Base-by-base conservation (phyloP, 2,797 vertebrate genomes). In the Epinephelus awoara region DNA sequence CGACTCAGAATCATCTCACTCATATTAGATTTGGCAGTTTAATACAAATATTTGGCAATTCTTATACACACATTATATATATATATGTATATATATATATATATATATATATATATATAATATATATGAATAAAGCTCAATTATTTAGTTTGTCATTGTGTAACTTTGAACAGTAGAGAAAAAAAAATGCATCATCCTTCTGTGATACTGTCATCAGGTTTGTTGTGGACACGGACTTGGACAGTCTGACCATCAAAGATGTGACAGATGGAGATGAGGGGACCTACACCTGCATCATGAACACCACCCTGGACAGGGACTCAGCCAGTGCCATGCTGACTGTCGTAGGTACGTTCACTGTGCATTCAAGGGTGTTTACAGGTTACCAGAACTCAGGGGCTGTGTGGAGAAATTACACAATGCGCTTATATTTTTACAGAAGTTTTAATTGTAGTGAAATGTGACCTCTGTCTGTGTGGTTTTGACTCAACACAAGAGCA, bases 301-400 rank as follows among this genome's bases (percentile, higher is more conserved):
- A 97, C 93, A 99, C 98, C 40, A 96, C 96, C 13, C 93, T 99
- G 93, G 98, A 99, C 94, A 95, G 89, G 17, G 98, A 97, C 92
- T 98, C 97, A 4, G 97, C 98, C 90, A 98, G 96, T 7, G 98
- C 98, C 68, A 91, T 93, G 92, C 97, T 99, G 56, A 97, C 96
- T 23, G 97, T 99, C 79, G 96, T 99, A 15, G 98, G 98, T 99
- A 96, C 52, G 96, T 68, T 80, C 50, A 23, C 25, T 11, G 23
- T 0, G 0, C 19, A 51, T 72, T 12, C 6, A 15, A 18, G 15
- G 12, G 14, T 8, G 0, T 49, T 27, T 40, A 8, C 38, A 27
- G 34, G 14, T 25, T 44, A 34, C 18, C 42, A 27, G 23, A 62
- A 13, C 25, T 50, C 15, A 0, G 25, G 9, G 40, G 6, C 57